Conservation (phyloP, 1,140 invertebrate genomes). For the Drosophila asahinai region DNA sequence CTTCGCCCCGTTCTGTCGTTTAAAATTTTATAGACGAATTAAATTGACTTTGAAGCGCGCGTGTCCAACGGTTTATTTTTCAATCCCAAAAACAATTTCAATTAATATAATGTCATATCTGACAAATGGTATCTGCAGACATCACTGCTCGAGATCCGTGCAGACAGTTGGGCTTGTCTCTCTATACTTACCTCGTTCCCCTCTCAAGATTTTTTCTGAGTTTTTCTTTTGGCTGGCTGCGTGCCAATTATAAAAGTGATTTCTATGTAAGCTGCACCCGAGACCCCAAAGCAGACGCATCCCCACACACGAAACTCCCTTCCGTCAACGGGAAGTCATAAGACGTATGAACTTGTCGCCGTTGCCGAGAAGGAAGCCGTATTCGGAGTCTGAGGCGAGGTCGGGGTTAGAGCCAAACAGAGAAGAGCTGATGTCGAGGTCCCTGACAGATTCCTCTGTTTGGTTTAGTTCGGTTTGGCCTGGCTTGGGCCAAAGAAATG, state of each 20-base stretch:
- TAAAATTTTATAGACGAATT: conserved; percentile 56
- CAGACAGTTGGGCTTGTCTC: conserved; percentile 51
- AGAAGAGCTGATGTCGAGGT: conserved; percentile 43
- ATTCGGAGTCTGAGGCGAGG: conserved; percentile 12
- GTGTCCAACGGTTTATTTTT: conserved; percentile 17
- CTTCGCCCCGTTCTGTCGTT: conserved; percentile 37
- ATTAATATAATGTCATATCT: conserved; percentile 81
- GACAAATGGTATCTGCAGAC: conserved; percentile 76
- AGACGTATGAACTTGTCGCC: conserved; percentile 82
- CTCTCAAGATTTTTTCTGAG: conserved; percentile 37
- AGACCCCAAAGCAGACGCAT: conserved; percentile 50
- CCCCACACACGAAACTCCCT: conserved; percentile 53
- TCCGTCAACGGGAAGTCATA: conserved; percentile 83
- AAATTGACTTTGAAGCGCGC: conserved; percentile 63
- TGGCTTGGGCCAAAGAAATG: conserved; percentile 69
- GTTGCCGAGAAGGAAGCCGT: conserved; percentile 28
- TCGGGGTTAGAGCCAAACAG: conserved; percentile 23
- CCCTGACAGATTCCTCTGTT: conserved; percentile 60
- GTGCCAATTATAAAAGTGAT: conserved; percentile 84
- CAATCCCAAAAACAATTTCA: conserved; percentile 60
- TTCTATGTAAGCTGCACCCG: conserved; percentile 76
- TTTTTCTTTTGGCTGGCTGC: conserved; percentile 77
- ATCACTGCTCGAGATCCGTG: conserved; percentile 56
- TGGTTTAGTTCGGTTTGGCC: conserved; percentile 48
- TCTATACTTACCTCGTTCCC: conserved; percentile 15